phyloP scores from a whole-genome alignment of 2,888 invertebrate species.

The Caenorhabditis auriculariae region DNA sequence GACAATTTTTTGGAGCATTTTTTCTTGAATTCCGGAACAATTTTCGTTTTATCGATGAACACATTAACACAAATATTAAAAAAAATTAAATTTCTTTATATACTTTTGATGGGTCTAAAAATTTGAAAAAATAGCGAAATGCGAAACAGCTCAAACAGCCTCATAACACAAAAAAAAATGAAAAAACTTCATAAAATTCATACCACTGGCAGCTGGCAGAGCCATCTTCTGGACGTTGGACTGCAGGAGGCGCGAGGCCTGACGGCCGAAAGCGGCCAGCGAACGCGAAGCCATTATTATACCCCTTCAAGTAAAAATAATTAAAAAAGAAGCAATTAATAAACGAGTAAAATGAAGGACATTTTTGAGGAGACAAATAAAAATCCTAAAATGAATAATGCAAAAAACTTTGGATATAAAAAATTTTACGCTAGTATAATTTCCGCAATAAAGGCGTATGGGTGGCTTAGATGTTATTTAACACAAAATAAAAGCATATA shows the following conservation, averaged over 20 bases:
- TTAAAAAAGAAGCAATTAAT: background rate
- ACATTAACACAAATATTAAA: background rate
- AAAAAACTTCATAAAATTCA: too few species aligned
- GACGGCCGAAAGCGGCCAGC: conserved; percentile 46
- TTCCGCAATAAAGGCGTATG: too few species aligned
- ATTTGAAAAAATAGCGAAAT: too few species aligned
- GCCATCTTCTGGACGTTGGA: conserved; percentile 42
- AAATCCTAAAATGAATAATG: background rate
- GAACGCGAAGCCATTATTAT: conserved; percentile 51
- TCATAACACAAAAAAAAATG: too few species aligned
- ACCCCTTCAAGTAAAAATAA: conserved; percentile 15
- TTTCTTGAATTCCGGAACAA: background rate
- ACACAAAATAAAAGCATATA: too few species aligned
- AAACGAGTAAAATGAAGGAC: background rate
- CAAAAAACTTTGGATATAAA: too few species aligned
- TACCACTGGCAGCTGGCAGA: conserved; percentile 38
- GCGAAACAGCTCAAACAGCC: too few species aligned
- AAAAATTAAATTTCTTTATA: too few species aligned
- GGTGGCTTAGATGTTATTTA: too few species aligned
- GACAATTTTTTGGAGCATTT: too few species aligned
- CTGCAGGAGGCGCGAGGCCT: conserved; percentile 50
- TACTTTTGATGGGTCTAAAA: too few species aligned
- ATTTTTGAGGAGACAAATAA: background rate
- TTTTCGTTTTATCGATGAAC: background rate
- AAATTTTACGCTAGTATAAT: too few species aligned